These are phyloP conservation scores for Minunthozetes semirufus DNA, from an alignment of 2,888 invertebrate genomes.

Conservation along the genomic window DNA sequence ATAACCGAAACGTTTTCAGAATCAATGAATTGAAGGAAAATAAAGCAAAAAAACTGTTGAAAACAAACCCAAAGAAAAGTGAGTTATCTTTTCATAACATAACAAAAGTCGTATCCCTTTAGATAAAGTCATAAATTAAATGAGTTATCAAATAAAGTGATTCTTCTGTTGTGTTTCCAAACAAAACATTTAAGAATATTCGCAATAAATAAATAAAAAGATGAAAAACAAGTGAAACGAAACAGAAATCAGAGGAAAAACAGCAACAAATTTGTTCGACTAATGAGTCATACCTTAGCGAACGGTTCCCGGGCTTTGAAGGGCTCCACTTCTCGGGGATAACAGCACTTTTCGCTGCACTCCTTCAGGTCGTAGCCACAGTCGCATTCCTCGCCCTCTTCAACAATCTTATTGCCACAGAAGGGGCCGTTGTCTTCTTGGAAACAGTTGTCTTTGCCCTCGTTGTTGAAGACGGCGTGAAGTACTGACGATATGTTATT, in stretches of 20 bases:
- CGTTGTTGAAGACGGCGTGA: slow-evolving; percentile 70
- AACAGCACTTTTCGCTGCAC: slow-evolving; percentile 76
- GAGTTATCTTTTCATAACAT: too few relatives aligned
- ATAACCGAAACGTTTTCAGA: neutral
- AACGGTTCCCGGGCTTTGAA: slow-evolving; percentile 38
- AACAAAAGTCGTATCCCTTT: too few relatives aligned
- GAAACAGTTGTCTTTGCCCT: slow-evolving; percentile 89
- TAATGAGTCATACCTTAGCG: slow-evolving; percentile 44
- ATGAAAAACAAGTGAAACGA: too few relatives aligned
- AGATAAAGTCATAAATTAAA: too few relatives aligned
- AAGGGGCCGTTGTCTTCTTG: slow-evolving; percentile 85
- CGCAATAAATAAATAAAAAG: too few relatives aligned
- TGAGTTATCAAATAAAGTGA: too few relatives aligned
- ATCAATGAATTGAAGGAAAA: neutral
- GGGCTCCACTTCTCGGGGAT: slow-evolving; percentile 61
- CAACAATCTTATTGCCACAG: slow-evolving; percentile 98
- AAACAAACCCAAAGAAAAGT: too few relatives aligned
- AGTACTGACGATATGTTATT: slow-evolving; percentile 90
- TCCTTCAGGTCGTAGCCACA: slow-evolving; percentile 88
- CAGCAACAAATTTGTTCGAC: neutral
- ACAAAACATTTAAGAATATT: neutral
- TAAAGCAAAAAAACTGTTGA: too few relatives aligned
- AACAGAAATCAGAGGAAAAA: neutral
- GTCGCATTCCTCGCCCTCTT: slow-evolving; percentile 96
- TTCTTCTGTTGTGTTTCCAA: too few relatives aligned